Base-by-base conservation (phyloP, 2,888 invertebrate species). In the Therioaphis trifolii region DNA sequence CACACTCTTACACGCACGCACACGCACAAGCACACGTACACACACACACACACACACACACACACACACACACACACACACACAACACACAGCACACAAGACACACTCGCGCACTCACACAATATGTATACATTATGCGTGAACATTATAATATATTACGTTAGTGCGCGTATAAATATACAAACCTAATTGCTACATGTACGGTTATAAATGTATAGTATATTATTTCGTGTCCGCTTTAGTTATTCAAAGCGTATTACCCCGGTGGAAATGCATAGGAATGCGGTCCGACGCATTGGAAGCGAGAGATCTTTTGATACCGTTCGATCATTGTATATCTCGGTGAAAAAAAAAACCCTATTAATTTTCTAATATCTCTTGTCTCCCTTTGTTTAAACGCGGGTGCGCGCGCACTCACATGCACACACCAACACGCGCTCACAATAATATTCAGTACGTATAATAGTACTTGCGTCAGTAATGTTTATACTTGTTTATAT, bases 291-390 rank as follows among this genome's bases (percentile, higher is more conserved):
- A 61, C 55, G 74, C 74, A 55, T 55, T 55, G 74, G 74, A 61
- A 43, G 43, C 75, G 55, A 40, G 58, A 40, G 55, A 74, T 35
- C 75, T 43, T 61, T 61, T 61, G 75, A 76, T 76, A 76, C 58
- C 75, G 75, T 61, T 61, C 75, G 75, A 76, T 76, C 75, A 43
- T 61, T 76, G 75, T 76, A 43, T 58, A 61, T 76, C 35, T 76
- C n/a, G 43, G 18, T 24, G 40, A 58, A 43, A 68, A 21, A 43
- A 46, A 58, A 75, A 75, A 24, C 24, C 75, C 27, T 61, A 61
- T 61, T 76, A 76, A 76, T 76, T 76, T 61, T 76, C 74, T 74
- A 74, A 74, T 74, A 76, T 76, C 75, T 61, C 75, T 75, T 61
- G 75, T 76, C 58, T 76, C 43, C 61, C 21, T 55, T 74, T 74